phyloP scores from a whole-genome alignment of 2,113 vertebrate genomes.

The Hippocampus abdominalis region DNA sequence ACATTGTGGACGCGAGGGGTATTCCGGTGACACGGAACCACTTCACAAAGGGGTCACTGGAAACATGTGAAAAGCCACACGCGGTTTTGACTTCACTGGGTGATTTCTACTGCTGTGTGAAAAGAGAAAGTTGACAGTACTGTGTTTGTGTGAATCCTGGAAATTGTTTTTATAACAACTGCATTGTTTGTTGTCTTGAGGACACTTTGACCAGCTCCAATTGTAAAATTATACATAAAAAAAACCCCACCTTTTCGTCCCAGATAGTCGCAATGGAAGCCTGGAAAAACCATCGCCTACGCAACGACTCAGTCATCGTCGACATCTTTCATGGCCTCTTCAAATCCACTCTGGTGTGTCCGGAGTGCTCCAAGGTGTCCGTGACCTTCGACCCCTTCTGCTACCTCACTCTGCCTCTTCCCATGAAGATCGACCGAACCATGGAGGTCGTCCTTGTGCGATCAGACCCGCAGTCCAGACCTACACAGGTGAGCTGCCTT shows the following conservation, averaged over 20 bases:
- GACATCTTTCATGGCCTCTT: constrained; percentile 91
- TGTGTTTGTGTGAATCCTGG: background rate
- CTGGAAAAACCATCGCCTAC: constrained; percentile 84
- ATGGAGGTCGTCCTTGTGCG: constrained; percentile 88
- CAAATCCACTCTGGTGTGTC: constrained; percentile 88
- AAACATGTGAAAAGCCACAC: too few species aligned
- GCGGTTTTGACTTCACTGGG: too few species aligned
- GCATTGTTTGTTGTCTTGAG: background rate
- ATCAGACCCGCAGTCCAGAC: constrained; percentile 82
- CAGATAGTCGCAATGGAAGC: constrained; percentile 89
- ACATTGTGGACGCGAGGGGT: too few species aligned
- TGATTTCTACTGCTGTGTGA: too few species aligned
- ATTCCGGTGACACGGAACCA: too few species aligned
- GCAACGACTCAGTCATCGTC: constrained; percentile 88
- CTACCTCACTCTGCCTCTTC: constrained; percentile 88
- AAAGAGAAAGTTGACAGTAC: too few species aligned
- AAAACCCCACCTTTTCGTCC: background rate
- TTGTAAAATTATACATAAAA: background rate
- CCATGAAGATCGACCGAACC: constrained; percentile 86
- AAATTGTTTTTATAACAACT: background rate
- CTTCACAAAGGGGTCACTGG: too few species aligned
- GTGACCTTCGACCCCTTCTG: constrained; percentile 93
- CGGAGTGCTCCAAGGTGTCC: constrained; percentile 85
- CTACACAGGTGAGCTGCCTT: constrained; percentile 79
- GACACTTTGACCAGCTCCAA: background rate